Evolutionary conservation across 1,140 invertebrate species (phyloP).

Genomic region (Mamestra configurata): DNA sequence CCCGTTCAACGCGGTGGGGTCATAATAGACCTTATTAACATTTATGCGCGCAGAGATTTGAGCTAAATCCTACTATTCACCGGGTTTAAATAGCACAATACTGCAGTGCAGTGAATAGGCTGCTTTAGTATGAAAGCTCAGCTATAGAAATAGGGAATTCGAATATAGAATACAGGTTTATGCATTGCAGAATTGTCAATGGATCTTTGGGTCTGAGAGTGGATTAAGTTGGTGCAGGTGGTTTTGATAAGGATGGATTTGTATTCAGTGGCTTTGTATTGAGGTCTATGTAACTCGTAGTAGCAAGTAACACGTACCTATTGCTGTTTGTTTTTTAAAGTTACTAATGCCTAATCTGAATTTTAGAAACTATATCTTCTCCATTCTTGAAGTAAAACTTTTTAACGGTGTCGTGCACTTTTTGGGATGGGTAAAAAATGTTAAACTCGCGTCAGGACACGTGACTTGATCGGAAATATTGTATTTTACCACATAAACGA

Average conservation of each 20-base stretch:
- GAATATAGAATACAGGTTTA: neutral
- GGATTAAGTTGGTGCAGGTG: neutral
- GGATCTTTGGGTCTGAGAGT: neutral
- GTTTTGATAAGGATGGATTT: neutral
- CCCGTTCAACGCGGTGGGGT: neutral
- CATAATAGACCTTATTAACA: conserved; percentile 27
- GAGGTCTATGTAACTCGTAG: too few relatives aligned
- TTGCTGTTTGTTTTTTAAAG: too few relatives aligned
- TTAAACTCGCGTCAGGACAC: too few relatives aligned
- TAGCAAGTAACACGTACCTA: too few relatives aligned
- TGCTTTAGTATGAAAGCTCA: conserved; percentile 4
- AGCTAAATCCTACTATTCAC: conserved; percentile 34
- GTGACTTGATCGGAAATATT: too few relatives aligned
- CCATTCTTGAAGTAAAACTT: too few relatives aligned
- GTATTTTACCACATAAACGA: too few relatives aligned
- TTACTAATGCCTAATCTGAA: too few relatives aligned
- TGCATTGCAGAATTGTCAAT: neutral
- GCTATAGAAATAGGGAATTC: neutral
- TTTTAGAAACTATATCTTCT: too few relatives aligned
- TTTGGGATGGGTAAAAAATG: too few relatives aligned
- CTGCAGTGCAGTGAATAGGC: neutral
- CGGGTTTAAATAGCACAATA: conserved; percentile 9
- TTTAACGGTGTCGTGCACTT: too few relatives aligned
- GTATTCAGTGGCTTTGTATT: neutral
- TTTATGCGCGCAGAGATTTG: conserved; percentile 15